Evolutionary conservation across 2,797 vertebrate genomes (phyloP), one percentile per base, ranked within the genome.

Genomic region (Saxicola maurus): DNA sequence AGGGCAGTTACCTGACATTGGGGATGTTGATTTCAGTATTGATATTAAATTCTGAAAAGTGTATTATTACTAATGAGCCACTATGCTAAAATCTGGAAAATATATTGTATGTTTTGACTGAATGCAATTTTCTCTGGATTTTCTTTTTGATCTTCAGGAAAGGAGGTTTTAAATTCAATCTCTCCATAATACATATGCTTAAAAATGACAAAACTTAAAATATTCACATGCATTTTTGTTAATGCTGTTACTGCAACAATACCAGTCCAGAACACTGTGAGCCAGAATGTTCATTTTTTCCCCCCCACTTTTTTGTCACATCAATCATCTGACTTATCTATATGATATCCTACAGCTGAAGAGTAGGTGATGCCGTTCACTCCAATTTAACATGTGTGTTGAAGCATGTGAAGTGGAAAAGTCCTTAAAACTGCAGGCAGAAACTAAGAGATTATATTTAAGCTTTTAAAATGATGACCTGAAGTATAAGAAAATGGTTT

Each of bases 101-200:
- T 7, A 51, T 1, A 37, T 24, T 12, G 7, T 74, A 30, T 72
- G 5, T 64, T 35, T 15, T 33, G n/a, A 82, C 17, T 45, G 43
- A 90, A 51, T 37, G n/a, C 14, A 33, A 6, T 78, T 84, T 86
- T 61, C 25, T 59, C 40, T 73, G 51, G 20, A 31, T 85, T 92
- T 87, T 67, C 28, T 80, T 82, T 55, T 45, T 78, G 30, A 67
- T 40, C 20, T n/a, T 73, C 20, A 76, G 43, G n/a, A 87, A 82
- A 66, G 3, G 5, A 37, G 9, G 8, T 42, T 71, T 80, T 38
- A 52, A 73, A 38, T 62, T 65, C 37, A 10, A 0, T 76, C 17
- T 82, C 7, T 53, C 10, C 21, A 42, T 57, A 60, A 71, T 48
- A 38, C 3, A 10, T 31, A 30, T 5, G 24, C 13, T 89, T 69